These are phyloP conservation scores for Meloidogyne exigua DNA, from an alignment of 1,140 invertebrate species.

Conservation along the genomic window DNA sequence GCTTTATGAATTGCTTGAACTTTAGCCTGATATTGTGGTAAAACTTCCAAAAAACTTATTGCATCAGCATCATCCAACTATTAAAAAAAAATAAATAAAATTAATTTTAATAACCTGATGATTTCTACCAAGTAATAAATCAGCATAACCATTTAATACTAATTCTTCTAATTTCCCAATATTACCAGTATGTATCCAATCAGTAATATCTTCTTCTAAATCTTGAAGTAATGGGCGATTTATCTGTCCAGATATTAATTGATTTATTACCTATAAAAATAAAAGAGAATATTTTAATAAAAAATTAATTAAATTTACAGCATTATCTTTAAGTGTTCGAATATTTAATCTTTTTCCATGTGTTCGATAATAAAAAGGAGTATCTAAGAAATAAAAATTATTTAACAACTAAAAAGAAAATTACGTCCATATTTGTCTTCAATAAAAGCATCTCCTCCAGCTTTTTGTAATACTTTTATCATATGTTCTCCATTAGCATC, in stretches of 20 bases:
- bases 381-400: too few relatives aligned
- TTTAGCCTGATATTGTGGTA: constrained; percentile 85
- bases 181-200: constrained; percentile 74
- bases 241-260: constrained; percentile 59
- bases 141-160: constrained; percentile 81
- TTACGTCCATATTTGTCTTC: constrained; percentile 53
- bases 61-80: constrained; percentile 70
- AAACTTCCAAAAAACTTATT: constrained; percentile 82
- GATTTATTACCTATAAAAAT: constrained; percentile 50
- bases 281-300: too few relatives aligned
- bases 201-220: constrained; percentile 69
- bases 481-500: constrained; percentile 63
- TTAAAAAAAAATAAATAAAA: constrained; percentile 63
- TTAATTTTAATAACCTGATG: constrained; percentile 66
- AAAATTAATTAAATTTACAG: constrained; percentile 31
- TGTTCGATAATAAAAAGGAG: constrained; percentile 62
- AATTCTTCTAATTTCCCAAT: constrained; percentile 84
- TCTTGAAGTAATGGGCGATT: constrained; percentile 61
- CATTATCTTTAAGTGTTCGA: constrained; percentile 61
- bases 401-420: too few relatives aligned
- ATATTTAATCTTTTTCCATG: constrained; percentile 62
- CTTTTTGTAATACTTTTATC: constrained; percentile 63
- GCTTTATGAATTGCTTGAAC: constrained; percentile 82
- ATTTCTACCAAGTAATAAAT: constrained; percentile 73
- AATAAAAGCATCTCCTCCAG: constrained; percentile 62